These are phyloP conservation scores for Capromys pilorides DNA, from an alignment of 2,797 vertebrate genomes.

Conservation along the genomic window DNA sequence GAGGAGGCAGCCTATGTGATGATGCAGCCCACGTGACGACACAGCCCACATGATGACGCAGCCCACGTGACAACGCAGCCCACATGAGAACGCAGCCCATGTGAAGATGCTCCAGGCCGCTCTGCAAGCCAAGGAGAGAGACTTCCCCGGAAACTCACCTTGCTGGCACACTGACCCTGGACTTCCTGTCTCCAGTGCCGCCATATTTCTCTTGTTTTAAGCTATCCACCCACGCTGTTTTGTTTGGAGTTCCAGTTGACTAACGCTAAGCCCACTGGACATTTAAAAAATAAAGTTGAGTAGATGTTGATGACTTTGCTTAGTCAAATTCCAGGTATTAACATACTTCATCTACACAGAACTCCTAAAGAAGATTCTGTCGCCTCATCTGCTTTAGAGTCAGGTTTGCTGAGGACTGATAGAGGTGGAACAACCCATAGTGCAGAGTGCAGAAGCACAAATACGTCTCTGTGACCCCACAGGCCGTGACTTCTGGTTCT, in stretches of 20 bases:
- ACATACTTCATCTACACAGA: background rate
- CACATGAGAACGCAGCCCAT: fast-evolving
- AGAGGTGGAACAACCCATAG: background rate
- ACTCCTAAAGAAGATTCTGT: background rate
- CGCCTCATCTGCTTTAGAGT: background rate
- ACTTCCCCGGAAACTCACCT: background rate
- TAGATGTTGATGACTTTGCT: background rate
- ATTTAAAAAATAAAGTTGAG: background rate
- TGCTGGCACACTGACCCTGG: background rate
- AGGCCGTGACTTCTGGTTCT: background rate
- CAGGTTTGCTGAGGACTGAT: background rate
- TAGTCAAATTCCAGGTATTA: background rate
- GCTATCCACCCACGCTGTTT: background rate
- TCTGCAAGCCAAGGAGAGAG: background rate
- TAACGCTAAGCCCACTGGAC: background rate
- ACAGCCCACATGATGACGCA: too few species aligned
- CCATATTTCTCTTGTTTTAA: background rate
- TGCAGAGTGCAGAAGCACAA: background rate
- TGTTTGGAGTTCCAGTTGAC: background rate
- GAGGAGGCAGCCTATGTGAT: too few species aligned
- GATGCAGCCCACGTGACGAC: too few species aligned
- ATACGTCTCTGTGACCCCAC: background rate
- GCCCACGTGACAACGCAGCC: too few species aligned
- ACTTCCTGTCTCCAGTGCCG: background rate
- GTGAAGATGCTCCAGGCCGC: too few species aligned